A percentile compares a stretch with the other conserved stretches of the same genome.
These are phyloP conservation scores for Salmo trutta DNA, from an alignment of 2,797 vertebrate genomes.

Conservation along the genomic window DNA sequence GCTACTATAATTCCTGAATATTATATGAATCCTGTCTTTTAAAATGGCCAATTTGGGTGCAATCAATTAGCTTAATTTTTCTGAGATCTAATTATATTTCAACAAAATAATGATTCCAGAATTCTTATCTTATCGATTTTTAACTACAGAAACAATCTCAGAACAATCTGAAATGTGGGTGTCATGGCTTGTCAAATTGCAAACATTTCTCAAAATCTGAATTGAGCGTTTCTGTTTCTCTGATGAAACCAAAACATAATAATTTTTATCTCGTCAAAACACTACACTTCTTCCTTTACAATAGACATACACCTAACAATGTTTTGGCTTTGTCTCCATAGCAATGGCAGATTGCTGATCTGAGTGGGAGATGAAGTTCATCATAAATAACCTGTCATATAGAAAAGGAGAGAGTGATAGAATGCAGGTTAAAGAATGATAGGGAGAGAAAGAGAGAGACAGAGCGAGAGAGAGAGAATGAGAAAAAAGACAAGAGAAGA, in stretches of 20 bases:
- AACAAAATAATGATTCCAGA: no score
- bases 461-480: slow-evolving; percentile 4
- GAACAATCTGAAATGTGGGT: no score
- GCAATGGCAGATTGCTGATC: neutral
- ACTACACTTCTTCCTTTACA: neutral
- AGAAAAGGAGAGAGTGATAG: neutral
- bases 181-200: no score
- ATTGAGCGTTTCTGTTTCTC: neutral
- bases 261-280: neutral
- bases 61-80: no score
- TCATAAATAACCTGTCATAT: neutral
- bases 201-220: neutral
- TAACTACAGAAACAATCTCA: no score
- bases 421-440: no score
- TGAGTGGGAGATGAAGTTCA: neutral
- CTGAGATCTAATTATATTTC: no score
- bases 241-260: neutral
- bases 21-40: no score
- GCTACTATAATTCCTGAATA: no score
- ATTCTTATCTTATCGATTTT: no score
- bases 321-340: neutral
- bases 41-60: no score
- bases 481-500: slow-evolving; percentile 7
- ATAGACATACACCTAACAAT: neutral
- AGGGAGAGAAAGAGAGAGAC: no score